Evolutionary conservation across 2,888 invertebrate species (phyloP), one percentile per base, ranked within the genome.

Genomic region (Cataglyphis cursor): DNA sequence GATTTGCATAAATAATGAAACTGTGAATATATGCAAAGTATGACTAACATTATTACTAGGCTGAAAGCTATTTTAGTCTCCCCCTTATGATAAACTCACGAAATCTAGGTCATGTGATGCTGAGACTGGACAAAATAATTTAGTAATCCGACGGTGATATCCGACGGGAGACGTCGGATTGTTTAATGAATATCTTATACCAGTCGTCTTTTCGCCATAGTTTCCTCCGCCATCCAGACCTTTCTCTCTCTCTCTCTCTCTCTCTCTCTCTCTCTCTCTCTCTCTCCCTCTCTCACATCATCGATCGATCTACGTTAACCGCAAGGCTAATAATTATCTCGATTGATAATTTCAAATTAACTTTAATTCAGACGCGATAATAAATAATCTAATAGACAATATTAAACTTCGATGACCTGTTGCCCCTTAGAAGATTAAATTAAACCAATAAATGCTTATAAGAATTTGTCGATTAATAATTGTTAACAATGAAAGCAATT

Each of bases 331-430:
- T 61, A 61, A 61, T 48, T n/a, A 8, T 44, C 15, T 31, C 44
- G 12, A 31, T 31, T 28, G 21, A 74, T n/a, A 48, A 10, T 59
- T 24, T 21, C 35, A 9, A 31, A 35, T 54, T 70, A 41, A 3
- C 18, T 21, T 24, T 15, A 21, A 59, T n/a, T 85, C 76, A 61
- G 73, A 64, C 74, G 81, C 76, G 18, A 57, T 57, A 57, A 86
- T 86, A 85, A 88, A 87, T 88, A 88, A 88, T 88, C 87, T 76
- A 28, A 28, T 28, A 28, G 28, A 28, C 2, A 78, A 84, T 44
- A 82, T 84, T 87, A 83, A 75, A 73, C 51, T 80, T 85, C 85
- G 85, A 88, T 84, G 85, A 78, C 62, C 81, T 51, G 24, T 59
- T 41, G 64, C 3, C 38, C 12, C 15, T 38, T 35, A 12, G 2